Base-by-base conservation (phyloP, 2,113 vertebrate species). In the Grammomys surdaster region DNA sequence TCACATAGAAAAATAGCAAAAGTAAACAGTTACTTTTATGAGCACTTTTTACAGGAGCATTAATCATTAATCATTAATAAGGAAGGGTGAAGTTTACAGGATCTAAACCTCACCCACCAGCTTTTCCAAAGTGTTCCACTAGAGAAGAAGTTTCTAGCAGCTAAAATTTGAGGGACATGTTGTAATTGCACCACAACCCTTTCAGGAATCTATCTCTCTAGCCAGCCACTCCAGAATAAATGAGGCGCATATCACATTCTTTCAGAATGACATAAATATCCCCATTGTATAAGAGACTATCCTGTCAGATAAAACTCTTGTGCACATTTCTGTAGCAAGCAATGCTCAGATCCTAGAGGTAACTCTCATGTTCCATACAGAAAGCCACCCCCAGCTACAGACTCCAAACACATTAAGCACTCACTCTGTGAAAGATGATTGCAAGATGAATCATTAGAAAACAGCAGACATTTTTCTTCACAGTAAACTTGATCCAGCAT, bases 61-160 rank as follows among this genome's bases (percentile, higher is more conserved):
- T 48, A 51, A 36, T 28, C 24, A 28, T 70, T 48, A 48, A 36
- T 28, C 17, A 36, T 60, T n/a, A 31, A 31, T 31, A 43, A 87
- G n/a, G 7, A 31, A 26, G 4, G 12, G 17, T 19, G 1, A 9
- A n/a, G 2, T 1, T 1, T 4, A 56, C 0, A n/a, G 7, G 31
- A 46, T 43, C 16, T 48, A 20, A 19, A 12, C 22, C 11, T 14
- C 7, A 28, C 3, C 24, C 28, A 5, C 19, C 24, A 4, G 56
- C 10, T 31, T 31, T 4, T 31, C 13, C 2, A 40, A 36, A 51
- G 16, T 70, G 22, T 19, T 31, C 5, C 19, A 40, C 0, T 73
- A 48, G 5, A 70, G 43, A 67, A 70, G 26, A 65, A 54, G 31
- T 40, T 24, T 56, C 48, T 7, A 48, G 13, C 8, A 33, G 63